phyloP scores from a whole-genome alignment of 2,888 invertebrate genomes.

The Crossocerus cetratus region DNA sequence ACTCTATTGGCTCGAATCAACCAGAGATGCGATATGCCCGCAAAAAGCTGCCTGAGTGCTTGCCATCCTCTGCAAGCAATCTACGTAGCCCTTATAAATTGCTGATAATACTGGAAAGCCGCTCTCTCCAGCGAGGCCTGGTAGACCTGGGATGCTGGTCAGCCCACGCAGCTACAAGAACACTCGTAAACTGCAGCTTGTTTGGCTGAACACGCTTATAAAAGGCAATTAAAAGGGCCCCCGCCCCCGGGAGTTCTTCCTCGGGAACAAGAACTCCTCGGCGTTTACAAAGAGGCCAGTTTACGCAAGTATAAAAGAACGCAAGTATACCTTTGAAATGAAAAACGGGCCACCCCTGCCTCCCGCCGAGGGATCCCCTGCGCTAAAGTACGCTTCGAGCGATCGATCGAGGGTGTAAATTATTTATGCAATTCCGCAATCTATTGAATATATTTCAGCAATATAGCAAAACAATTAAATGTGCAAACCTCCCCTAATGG shows the following conservation, averaged over 20 bases:
- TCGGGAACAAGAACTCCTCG: conserved; percentile 54
- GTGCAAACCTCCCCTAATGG: no score
- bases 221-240: conserved; percentile 51
- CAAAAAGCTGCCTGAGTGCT: conserved; percentile 15
- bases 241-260: conserved; percentile 22
- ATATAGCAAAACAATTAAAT: no score
- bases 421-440: no score
- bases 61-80: conserved; percentile 1
- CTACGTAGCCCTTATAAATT: conserved; percentile 22
- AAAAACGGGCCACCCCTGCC: conserved; percentile 14
- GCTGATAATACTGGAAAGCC: conserved; percentile 11
- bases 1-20: background rate
- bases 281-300: conserved; percentile 43
- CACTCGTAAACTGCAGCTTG: conserved; percentile 54
- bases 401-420: no score
- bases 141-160: conserved; percentile 34
- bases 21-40: background rate
- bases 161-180: conserved; percentile 35
- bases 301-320: conserved; percentile 20
- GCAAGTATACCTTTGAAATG: conserved; percentile 38
- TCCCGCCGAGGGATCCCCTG: background rate
- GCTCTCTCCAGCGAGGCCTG: conserved; percentile 27
- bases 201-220: conserved; percentile 52
- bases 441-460: no score
- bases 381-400: background rate